Conservation (phyloP, 2,888 invertebrate species). For the Hemaris fuciformis region DNA sequence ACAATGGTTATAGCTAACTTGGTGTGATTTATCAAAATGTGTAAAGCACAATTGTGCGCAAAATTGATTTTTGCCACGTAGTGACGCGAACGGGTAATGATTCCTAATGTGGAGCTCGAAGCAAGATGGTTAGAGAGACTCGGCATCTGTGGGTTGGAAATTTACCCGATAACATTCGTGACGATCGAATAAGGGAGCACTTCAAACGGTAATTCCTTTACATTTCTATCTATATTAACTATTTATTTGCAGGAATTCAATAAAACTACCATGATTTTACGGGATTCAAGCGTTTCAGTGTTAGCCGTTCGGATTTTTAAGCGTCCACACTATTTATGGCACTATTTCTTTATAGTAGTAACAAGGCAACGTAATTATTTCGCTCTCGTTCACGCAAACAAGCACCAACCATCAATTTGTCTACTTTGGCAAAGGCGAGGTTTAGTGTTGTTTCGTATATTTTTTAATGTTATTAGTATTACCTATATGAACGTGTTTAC, state of each 20-base stretch:
- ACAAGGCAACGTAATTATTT: not conserved
- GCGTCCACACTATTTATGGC: not conserved
- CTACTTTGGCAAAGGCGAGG: not conserved
- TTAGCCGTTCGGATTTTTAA: not conserved
- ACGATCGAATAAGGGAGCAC: slow-evolving; percentile 98
- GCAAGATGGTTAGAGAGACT: slow-evolving; percentile 99
- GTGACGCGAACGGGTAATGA: slow-evolving; percentile 84
- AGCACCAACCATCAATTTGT: not conserved
- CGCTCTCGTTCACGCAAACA: not conserved
- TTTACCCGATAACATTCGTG: slow-evolving; percentile 99
- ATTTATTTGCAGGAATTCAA: not conserved
- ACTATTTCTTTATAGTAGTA: not conserved
- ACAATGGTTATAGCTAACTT: slow-evolving; percentile 66
- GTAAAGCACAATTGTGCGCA: slow-evolving; percentile 77
- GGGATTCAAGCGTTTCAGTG: not conserved
- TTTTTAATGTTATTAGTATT: not conserved
- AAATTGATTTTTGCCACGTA: slow-evolving; percentile 82
- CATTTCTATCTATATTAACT: not conserved
- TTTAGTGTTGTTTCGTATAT: not conserved
- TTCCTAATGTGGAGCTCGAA: slow-evolving; percentile 96
- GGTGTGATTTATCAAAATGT: slow-evolving; percentile 77
- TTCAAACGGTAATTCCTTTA: slow-evolving; percentile 92
- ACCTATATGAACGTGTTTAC: not conserved
- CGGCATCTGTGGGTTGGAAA: slow-evolving; percentile 99
- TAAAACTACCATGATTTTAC: not conserved